Evolutionary conservation across 1,140 invertebrate species (phyloP).

Genomic region (Semibalanus balanoides): DNA sequence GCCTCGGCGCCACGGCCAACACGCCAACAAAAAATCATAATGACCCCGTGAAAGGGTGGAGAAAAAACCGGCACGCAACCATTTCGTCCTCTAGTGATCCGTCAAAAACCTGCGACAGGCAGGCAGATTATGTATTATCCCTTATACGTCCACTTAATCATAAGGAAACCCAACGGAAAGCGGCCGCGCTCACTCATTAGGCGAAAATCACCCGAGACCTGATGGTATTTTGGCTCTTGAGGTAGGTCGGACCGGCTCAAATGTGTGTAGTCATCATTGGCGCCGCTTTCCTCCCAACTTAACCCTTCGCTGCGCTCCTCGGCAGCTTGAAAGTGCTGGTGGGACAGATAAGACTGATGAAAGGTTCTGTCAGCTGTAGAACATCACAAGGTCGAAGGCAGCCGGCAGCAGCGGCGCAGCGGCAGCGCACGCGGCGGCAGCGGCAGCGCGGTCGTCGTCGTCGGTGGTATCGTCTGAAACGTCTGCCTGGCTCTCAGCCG

Average conservation of each 20-base stretch:
- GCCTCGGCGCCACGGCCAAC: background rate
- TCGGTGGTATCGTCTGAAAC: no score
- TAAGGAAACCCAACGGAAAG: background rate
- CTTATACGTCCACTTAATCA: conserved; percentile 2
- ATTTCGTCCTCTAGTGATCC: background rate
- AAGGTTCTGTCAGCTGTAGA: background rate
- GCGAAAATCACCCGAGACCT: background rate
- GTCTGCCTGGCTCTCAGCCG: no score
- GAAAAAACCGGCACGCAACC: background rate
- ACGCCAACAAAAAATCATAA: background rate
- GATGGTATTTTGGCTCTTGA: background rate
- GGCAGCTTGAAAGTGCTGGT: background rate
- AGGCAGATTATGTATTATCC: conserved; percentile 2
- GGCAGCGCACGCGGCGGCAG: background rate
- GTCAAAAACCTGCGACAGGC: background rate
- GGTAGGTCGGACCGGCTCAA: background rate
- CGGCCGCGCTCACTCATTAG: conserved; percentile 1
- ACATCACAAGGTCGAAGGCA: background rate
- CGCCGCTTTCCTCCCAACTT: background rate
- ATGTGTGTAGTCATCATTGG: background rate
- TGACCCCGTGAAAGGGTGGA: background rate
- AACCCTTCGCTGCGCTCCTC: background rate
- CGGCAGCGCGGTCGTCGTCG: no score
- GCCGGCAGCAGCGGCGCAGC: no score
- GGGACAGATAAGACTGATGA: background rate